Percentiles rank a stretch among this genome's conserved stretches.
Conservation (phyloP, 2,797 vertebrate species). For the Sebastes flavidus region DNA sequence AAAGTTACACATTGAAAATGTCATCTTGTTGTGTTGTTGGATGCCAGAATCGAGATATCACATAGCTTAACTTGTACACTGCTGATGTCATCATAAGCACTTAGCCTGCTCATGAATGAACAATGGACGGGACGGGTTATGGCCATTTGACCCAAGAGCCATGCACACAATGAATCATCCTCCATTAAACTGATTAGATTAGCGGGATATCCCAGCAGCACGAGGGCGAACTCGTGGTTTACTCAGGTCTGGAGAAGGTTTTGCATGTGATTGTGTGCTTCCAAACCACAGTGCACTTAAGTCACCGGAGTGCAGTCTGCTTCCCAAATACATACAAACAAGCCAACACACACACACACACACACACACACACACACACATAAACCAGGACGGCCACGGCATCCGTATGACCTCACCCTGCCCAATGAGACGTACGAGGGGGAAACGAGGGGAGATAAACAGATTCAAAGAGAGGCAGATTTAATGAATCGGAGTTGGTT, state of each 20-base stretch:
- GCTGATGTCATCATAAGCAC: conserved; percentile 1
- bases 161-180: conserved; percentile 33
- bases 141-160: conserved; percentile 27
- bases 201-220: conserved; percentile 47
- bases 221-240: conserved; percentile 34
- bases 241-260: conserved; percentile 22
- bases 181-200: conserved; percentile 54
- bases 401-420: conserved; percentile 37
- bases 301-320: conserved; percentile 30
- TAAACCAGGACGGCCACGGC: background rate
- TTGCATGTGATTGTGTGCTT: conserved; percentile 9
- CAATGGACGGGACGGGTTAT: background rate
- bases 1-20: no score
- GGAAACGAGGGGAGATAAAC: background rate
- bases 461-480: background rate
- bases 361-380: background rate
- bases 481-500: conserved; percentile 18
- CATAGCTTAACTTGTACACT: background rate
- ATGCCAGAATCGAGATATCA: no score
- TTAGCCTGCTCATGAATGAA: conserved; percentile 30
- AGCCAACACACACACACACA: no score
- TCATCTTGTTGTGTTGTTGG: no score
- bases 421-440: background rate
- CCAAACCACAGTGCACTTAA: conserved; percentile 43
- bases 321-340: conserved; percentile 10